phyloP scores from a whole-genome alignment of 2,113 vertebrate species.

The Petrocephalus zakoni region DNA sequence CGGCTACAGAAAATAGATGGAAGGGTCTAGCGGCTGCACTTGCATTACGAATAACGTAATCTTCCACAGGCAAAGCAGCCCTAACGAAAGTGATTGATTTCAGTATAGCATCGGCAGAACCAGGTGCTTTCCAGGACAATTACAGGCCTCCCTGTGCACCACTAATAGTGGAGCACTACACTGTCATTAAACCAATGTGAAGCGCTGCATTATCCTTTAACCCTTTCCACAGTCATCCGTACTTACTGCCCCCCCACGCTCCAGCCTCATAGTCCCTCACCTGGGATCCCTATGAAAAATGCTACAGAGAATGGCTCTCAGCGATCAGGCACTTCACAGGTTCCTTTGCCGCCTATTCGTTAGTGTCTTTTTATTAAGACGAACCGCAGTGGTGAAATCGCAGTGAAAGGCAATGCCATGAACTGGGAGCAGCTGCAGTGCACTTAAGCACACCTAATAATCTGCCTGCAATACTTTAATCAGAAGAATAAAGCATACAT shows the following conservation, averaged over 20 bases:
- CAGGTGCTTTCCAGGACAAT: slow-evolving; percentile 83
- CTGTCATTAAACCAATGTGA: slow-evolving; percentile 69
- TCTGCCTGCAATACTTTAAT: not conserved
- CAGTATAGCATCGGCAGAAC: slow-evolving; percentile 68
- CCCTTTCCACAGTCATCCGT: slow-evolving; percentile 62
- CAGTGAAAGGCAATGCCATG: not conserved
- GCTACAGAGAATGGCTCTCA: slow-evolving; percentile 37
- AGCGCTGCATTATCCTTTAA: slow-evolving; percentile 67
- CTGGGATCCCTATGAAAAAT: slow-evolving; percentile 41
- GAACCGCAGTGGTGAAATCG: not conserved
- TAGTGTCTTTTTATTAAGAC: slow-evolving; percentile 39
- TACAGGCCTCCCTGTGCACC: slow-evolving; percentile 67
- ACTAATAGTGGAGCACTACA: slow-evolving; percentile 68
- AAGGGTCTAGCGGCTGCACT: slow-evolving; percentile 43
- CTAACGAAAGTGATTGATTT: slow-evolving; percentile 76
- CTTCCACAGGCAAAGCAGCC: slow-evolving; percentile 63
- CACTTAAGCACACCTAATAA: not conserved
- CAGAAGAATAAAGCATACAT: not conserved
- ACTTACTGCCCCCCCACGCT: slow-evolving; percentile 54
- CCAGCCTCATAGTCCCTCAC: slow-evolving; percentile 61
- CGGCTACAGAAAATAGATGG: too few species aligned
- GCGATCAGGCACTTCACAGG: not conserved
- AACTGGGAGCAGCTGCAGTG: not conserved
- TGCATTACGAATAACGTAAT: slow-evolving; percentile 65
- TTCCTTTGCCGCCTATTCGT: slow-evolving; percentile 17